Percentiles rank a stretch among this genome's conserved stretches.
Conservation (phyloP, 1,140 invertebrate genomes). For the Tachypleus tridentatus region DNA sequence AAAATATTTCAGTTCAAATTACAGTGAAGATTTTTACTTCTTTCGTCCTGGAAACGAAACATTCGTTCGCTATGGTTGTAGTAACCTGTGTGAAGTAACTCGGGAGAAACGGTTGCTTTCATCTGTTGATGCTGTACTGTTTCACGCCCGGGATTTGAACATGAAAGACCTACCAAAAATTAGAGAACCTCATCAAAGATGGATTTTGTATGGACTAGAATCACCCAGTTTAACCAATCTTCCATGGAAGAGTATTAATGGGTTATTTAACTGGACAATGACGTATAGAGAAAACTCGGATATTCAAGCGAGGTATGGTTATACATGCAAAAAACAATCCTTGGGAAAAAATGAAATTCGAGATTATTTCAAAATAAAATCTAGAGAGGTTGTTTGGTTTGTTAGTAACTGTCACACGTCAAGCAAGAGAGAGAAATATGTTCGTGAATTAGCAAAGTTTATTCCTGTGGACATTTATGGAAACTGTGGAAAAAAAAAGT, state of each 20-base stretch:
- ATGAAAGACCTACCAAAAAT: constrained; percentile 13
- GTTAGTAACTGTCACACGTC: constrained; percentile 30
- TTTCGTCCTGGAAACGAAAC: constrained; percentile 6
- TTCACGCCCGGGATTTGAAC: constrained; percentile 20
- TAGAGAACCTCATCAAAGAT: constrained; percentile 20
- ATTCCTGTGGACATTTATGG: constrained; percentile 54
- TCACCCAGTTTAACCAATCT: constrained; percentile 19
- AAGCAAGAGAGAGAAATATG: constrained; percentile 35
- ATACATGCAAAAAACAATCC: neutral
- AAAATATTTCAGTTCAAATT: constrained; percentile 7
- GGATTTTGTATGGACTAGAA: constrained; percentile 27
- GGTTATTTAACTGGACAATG: constrained; percentile 39
- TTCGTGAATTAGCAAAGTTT: constrained; percentile 39
- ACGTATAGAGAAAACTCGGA: constrained; percentile 36
- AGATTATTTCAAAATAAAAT: constrained; percentile 32
- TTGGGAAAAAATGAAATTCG: neutral
- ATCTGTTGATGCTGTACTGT: constrained; percentile 23
- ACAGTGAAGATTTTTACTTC: constrained; percentile 17
- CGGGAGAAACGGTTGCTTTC: constrained; percentile 18
- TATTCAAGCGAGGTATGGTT: constrained; percentile 29
- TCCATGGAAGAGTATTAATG: constrained; percentile 4
- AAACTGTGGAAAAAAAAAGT: constrained; percentile 36
- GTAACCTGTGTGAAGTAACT: constrained; percentile 22
- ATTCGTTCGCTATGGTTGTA: constrained; percentile 14
- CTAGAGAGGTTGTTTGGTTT: constrained; percentile 36